Conservation (phyloP, 2,888 invertebrate genomes). For the Chaetogeoica ovagalla region DNA sequence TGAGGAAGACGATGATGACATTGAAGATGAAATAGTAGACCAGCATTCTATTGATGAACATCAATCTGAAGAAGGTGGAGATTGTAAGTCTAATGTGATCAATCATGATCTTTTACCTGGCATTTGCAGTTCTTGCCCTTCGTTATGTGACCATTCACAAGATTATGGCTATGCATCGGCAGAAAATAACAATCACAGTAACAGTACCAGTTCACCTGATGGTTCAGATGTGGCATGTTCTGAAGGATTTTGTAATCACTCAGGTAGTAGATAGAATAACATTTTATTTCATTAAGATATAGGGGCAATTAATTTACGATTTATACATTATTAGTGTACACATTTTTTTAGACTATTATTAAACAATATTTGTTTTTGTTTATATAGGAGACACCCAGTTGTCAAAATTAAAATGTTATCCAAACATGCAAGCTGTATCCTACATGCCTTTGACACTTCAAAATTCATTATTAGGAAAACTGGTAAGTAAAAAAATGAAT, state of each 20-base stretch:
- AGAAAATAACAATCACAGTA: conserved; percentile 54
- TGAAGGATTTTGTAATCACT: conserved; percentile 83
- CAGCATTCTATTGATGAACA: conserved; percentile 39
- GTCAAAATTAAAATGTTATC: conserved; percentile 37
- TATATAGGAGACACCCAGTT: conserved; percentile 10
- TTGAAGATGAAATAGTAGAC: conserved; percentile 33
- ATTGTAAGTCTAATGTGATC: conserved; percentile 37
- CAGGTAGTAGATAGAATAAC: conserved; percentile 59
- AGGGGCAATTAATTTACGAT: too few relatives aligned
- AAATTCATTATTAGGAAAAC: conserved; percentile 40
- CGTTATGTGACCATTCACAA: conserved; percentile 53
- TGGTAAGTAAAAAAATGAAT: conserved; percentile 7
- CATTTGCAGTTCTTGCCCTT: conserved; percentile 41
- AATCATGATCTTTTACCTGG: conserved; percentile 45
- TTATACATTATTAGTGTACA: too few relatives aligned
- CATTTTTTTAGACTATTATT: not conserved
- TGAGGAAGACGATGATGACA: conserved; percentile 7
- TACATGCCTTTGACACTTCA: conserved; percentile 40
- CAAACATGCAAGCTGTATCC: conserved; percentile 1
- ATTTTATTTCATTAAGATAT: too few relatives aligned
- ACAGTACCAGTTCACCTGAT: conserved; percentile 75
- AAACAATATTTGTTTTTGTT: conserved; percentile 7
- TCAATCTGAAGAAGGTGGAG: conserved; percentile 35
- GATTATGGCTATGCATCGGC: conserved; percentile 55
- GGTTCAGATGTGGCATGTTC: conserved; percentile 89